Conservation (phyloP, 92 coral and sea anemone genomes). For the Actinernus sp. region DNA sequence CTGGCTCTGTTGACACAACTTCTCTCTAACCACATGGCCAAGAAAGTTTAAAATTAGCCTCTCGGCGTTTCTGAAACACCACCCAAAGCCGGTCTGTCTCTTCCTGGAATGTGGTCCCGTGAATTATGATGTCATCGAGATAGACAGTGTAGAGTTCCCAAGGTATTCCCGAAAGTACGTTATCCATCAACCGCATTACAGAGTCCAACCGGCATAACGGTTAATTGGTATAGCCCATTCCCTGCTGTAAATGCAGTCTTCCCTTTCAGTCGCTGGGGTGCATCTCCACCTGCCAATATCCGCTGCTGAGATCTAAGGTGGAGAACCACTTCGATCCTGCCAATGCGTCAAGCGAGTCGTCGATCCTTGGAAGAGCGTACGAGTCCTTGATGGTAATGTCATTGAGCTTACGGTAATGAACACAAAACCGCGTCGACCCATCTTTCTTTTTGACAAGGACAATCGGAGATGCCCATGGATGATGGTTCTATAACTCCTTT, state of each 20-base stretch:
- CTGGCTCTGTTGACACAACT: constrained; percentile 27
- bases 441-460: no score
- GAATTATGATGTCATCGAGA: constrained; percentile 15
- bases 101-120: constrained; percentile 6
- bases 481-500: no score
- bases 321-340: no score
- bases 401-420: no score
- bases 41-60: constrained; percentile 41
- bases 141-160: constrained; percentile 13
- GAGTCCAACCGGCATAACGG: constrained; percentile 6
- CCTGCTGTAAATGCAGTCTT: constrained; percentile 14
- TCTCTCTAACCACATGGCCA: constrained; percentile 52
- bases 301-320: no score
- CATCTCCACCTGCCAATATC: no score
- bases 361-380: no score
- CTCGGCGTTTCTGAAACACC: constrained; percentile 17
- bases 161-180: constrained; percentile 3
- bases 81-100: constrained; percentile 25
- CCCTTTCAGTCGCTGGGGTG: no score
- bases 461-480: no score
- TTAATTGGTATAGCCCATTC: constrained; percentile 4
- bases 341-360: no score
- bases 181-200: constrained; percentile 11
- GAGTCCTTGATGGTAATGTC: no score
- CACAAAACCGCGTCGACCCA: no score